Base-by-base conservation (phyloP, 2,888 invertebrate genomes). In the Noctua fimbriata region DNA sequence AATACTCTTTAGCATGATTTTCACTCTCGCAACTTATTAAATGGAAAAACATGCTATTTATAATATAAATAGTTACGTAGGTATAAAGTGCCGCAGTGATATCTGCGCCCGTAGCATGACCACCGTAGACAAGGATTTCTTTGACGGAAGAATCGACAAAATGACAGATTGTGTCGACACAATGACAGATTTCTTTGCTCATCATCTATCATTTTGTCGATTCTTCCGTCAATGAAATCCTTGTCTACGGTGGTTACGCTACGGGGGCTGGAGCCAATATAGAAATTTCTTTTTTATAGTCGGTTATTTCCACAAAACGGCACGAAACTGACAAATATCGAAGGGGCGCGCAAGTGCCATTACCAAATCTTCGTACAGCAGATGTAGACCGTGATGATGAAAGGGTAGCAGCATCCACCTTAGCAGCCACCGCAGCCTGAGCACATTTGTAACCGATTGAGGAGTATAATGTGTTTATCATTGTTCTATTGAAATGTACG, bases 1-100 rank as follows among this genome's bases (percentile, higher is more conserved):
- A 75, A 80, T 75, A 36, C 47, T 80, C 28, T 69, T 80, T 69
- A 69, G 24, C 81, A 81, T 55, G 18, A 81, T 36, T 63, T 81
- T 75, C 4, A 60, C 32, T 60, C 41, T 44, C 44, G 12, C 14
- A 75, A 69, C 44, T 80, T 81, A 67, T 52, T 32, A 44, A 44
- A 69, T 9, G 49, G 44, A 69, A 80, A 49, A 41, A 79, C 12
- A 58, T n/a, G 1, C 21, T 41, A 49, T 41, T 80, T 58, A 58
- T 66, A 73, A 66, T 24, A 1, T 28, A 49, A 79, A 72, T 28
- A 28, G 16, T 55, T 55, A 24, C 10, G 16, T 69, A n/a, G n/a
- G n/a, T n/a, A 21, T 14, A 16, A 47, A 63, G 32, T 47, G 63
- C 10, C 24, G 47, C 32, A 44, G 7, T 41, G n/a, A 41, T 28